phyloP scores from a whole-genome alignment of 2,113 vertebrate genomes.

The Dicaeum eximium region DNA sequence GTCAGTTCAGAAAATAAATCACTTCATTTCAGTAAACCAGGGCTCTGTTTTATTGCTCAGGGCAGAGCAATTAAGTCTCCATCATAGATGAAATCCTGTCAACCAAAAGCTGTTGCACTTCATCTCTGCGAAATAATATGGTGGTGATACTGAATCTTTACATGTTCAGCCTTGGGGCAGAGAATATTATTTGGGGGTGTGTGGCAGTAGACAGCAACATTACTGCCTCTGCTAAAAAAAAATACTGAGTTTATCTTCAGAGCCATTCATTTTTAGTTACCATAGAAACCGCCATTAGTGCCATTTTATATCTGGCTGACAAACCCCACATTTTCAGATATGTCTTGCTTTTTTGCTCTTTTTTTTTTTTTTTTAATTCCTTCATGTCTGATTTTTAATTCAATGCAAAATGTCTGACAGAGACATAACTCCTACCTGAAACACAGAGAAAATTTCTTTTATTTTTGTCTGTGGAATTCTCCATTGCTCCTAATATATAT shows the following conservation, averaged over 20 bases:
- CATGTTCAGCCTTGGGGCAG: neutral
- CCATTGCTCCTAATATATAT: neutral
- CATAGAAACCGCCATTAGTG: slow-evolving; percentile 44
- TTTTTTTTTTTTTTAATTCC: neutral
- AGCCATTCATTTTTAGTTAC: slow-evolving; percentile 22
- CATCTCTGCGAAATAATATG: neutral
- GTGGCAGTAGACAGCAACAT: neutral
- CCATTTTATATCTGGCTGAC: slow-evolving; percentile 10
- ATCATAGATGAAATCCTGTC: neutral
- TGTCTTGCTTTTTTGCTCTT: neutral
- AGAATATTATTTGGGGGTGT: neutral
- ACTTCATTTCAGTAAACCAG: neutral
- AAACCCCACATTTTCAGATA: neutral
- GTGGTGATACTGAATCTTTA: neutral
- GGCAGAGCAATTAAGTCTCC: neutral
- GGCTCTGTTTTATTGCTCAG: neutral
- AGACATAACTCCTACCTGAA: neutral
- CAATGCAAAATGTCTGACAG: neutral
- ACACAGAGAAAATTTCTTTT: neutral
- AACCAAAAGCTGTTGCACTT: neutral
- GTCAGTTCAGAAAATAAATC: neutral
- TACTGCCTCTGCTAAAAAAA: neutral
- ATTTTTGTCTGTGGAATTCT: neutral
- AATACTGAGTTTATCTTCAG: neutral
- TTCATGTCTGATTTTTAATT: neutral